Base-by-base conservation (phyloP, 2,888 invertebrate genomes). In the Crossocerus cetratus region DNA sequence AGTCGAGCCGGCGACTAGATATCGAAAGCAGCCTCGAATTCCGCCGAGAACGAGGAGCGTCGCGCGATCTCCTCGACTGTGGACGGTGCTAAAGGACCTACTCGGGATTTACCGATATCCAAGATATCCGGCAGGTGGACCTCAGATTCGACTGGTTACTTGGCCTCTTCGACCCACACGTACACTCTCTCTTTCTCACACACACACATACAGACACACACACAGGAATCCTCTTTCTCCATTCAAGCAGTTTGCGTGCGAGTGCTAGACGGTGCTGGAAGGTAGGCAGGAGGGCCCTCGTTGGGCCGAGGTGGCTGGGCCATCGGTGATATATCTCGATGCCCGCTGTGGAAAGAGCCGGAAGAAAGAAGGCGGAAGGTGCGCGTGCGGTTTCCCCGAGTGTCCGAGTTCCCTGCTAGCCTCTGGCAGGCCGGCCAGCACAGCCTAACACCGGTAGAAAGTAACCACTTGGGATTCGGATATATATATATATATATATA, bases 301-400 rank as follows among this genome's bases (percentile, higher is more conserved):
- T 53, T 42, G 32, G 16, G 49, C 62, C 21, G 8, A 44, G 42
- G 58, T n/a, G n/a, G 42, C 61, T 63, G 43, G 60, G 57, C 63
- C 65, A 43, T 67, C 67, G 66, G 45, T 42, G n/a, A 32, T 11
- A 32, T 45, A 81, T 68, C 82, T 81, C 80, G 44, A 81, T 78
- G 81, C 81, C 16, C 57, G 82, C 74, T 13, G 71, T 57, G 60
- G 55, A 65, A 18, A 67, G 23, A 61, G 61, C 65, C 45, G 72
- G 65, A 69, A 64, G 53, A 65, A 61, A 22, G 66, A 45, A 43
- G 13, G 58, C 42, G 32, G 65, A 32, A n/a, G 63, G 67, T 56
- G 69, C 64, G 75, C 70, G 75, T 66, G 63, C 58, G 75, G 66
- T 71, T 67, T 65, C 32, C 11, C 65, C 55, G 49, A 71, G 76